Evolutionary conservation across 2,797 vertebrate genomes (phyloP).

Genomic region (Pipistrellus pipistrellus): DNA sequence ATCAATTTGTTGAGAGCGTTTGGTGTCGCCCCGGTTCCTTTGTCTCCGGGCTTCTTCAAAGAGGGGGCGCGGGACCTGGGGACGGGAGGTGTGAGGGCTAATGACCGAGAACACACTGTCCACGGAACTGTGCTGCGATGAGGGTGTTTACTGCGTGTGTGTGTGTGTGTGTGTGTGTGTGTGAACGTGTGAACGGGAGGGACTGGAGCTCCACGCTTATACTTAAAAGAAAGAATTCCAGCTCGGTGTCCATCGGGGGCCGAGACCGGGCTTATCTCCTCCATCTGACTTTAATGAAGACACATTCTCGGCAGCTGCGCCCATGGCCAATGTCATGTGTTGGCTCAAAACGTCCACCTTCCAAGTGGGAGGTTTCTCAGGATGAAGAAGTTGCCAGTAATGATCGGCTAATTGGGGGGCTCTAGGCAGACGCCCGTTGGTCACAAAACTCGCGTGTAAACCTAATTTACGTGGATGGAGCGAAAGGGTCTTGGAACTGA

Average conservation of each 20-base stretch:
- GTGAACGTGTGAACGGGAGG: background rate
- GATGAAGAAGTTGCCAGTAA: slow-evolving; percentile 79
- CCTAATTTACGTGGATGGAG: slow-evolving; percentile 32
- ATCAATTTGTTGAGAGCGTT: slow-evolving; percentile 78
- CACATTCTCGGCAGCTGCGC: slow-evolving; percentile 88
- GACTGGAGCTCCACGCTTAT: slow-evolving; percentile 79
- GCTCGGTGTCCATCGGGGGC: slow-evolving; percentile 78
- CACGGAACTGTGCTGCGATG: slow-evolving; percentile 47
- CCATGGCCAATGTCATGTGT: slow-evolving; percentile 86
- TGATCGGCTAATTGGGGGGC: slow-evolving; percentile 76
- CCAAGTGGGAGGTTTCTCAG: slow-evolving; percentile 81
- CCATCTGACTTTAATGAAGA: slow-evolving; percentile 87
- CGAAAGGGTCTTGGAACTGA: background rate
- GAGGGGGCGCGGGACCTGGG: slow-evolving; percentile 45
- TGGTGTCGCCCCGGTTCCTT: slow-evolving; percentile 64
- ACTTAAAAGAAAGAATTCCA: slow-evolving; percentile 78
- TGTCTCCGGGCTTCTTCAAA: slow-evolving; percentile 61
- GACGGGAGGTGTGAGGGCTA: slow-evolving; percentile 15
- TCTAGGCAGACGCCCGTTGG: slow-evolving; percentile 37
- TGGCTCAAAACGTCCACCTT: slow-evolving; percentile 83
- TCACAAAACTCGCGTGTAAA: slow-evolving; percentile 32
- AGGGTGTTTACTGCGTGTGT: background rate
- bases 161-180: background rate
- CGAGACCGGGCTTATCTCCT: slow-evolving; percentile 82
- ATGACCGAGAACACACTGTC: background rate